These are phyloP conservation scores for Malurus leucopterus DNA, from an alignment of 2,797 vertebrate genomes.

Conservation along the genomic window DNA sequence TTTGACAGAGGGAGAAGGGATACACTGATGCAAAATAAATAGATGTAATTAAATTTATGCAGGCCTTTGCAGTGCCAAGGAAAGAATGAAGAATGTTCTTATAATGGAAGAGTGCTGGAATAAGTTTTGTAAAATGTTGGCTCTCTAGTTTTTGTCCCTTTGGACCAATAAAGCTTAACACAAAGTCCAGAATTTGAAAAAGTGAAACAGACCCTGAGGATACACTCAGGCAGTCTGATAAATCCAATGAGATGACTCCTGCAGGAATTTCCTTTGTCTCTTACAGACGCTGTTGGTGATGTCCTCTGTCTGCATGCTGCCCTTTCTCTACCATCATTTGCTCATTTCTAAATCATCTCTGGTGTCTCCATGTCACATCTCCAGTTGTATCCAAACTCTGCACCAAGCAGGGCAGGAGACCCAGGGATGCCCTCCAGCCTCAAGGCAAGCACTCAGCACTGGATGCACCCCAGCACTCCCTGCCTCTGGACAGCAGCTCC, in stretches of 20 bases:
- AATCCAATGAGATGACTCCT: neutral
- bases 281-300: rapidly evolving
- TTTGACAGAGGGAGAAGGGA: neutral
- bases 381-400: rapidly evolving
- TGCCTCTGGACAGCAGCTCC: neutral
- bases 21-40: constrained; percentile 19
- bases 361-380: rapidly evolving
- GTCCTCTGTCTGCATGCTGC: neutral
- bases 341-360: neutral
- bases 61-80: neutral
- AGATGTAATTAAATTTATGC: constrained; percentile 7
- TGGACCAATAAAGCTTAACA: neutral
- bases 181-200: neutral
- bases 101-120: neutral
- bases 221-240: neutral
- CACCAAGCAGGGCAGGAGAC: neutral
- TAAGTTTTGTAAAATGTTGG: neutral
- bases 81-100: neutral
- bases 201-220: neutral
- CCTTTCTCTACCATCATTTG: neutral
- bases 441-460: neutral
- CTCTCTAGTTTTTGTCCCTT: neutral
- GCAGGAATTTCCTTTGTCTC: neutral
- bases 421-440: neutral
- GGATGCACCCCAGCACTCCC: neutral